Evolutionary conservation across 1,140 invertebrate genomes (phyloP).

Genomic region (Philaenus spumarius): DNA sequence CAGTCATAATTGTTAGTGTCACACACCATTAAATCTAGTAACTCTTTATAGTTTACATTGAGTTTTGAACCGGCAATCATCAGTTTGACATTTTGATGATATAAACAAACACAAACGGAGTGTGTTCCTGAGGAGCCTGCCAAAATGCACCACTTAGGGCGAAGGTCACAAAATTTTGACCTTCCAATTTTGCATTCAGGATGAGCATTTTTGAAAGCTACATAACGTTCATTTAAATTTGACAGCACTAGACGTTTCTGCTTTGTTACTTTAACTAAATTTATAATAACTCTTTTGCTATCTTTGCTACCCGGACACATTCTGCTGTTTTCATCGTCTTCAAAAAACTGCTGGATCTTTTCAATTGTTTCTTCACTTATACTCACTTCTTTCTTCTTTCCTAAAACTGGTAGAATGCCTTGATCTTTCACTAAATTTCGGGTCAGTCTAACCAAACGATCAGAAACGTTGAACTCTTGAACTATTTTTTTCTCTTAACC

Average conservation of each 20-base stretch:
- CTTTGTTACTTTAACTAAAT: conserved; percentile 7
- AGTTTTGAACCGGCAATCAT: too few relatives aligned
- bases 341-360: conserved; percentile 9
- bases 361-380: conserved; percentile 7
- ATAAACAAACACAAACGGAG: conserved; percentile 17
- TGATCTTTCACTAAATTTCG: conserved; percentile 20
- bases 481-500: conserved; percentile 6
- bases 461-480: conserved; percentile 11
- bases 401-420: conserved; percentile 9
- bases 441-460: conserved; percentile 5
- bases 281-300: conserved; percentile 1
- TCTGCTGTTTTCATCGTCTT: conserved; percentile 14
- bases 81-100: conserved; percentile 19
- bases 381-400: conserved; percentile 5
- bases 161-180: conserved; percentile 18
- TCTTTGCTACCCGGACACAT: conserved; percentile 9
- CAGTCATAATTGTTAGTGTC: conserved; percentile 12
- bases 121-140: conserved; percentile 9
- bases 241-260: conserved; percentile 10
- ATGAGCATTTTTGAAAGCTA: conserved; percentile 15
- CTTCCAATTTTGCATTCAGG: conserved; percentile 8
- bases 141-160: conserved; percentile 19
- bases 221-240: conserved; percentile 12
- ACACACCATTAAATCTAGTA: conserved; percentile 9
- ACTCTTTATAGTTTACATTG: too few relatives aligned